Evolutionary conservation across 2,113 vertebrate species (phyloP), one percentile per base, ranked within the genome.

Genomic region (Syngnathoides biaculeatus): DNA sequence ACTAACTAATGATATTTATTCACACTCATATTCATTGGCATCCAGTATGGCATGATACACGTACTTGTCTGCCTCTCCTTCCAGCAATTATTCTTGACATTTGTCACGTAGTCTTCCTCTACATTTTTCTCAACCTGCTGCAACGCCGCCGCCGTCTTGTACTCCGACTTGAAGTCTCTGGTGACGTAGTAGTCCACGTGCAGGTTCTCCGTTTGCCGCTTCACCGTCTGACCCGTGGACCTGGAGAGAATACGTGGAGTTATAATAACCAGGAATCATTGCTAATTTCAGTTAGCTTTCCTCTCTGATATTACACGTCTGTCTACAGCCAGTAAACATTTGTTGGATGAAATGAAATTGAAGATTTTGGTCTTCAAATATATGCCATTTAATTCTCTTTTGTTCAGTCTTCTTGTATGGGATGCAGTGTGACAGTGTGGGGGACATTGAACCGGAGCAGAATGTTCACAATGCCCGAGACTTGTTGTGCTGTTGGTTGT

Each of bases 11-110:
- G 30, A 35, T 35, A 5, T 35, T 1, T 35, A 35, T 35, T 35
- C 30, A 35, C 6, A 35, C 30, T 35, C 30, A 3, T 35, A 35
- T 35, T 35, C 30, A 35, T 35, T 35, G 30, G 30, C 30, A 35
- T 35, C 3, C 30, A 35, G 30, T 35, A 38, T 10, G 56, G 48
- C 20, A 2, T 3, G 9, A n/a, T 22, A 2, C 63, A 83, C 96
- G 93, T 91, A 99, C 97, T 97, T 70, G 96, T 96, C 83, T 98
- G 97, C 69, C 94, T 94, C 82, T 99, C 97, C 80, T 95, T 97
- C 97, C 97, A 99, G 80, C 97, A 99, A 81, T 96, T 98, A 91
- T 96, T 97, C 81, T 95, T 93, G 79, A 98, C 92, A 73, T 95
- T 98, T 70, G 94, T 92, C 70, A 99, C 94, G 42, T 98, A 99